Percentiles rank a stretch among this genome's conserved stretches.
These are phyloP conservation scores for Thecocarcelia acutangulata DNA, from an alignment of 2,888 invertebrate species.

Conservation along the genomic window DNA sequence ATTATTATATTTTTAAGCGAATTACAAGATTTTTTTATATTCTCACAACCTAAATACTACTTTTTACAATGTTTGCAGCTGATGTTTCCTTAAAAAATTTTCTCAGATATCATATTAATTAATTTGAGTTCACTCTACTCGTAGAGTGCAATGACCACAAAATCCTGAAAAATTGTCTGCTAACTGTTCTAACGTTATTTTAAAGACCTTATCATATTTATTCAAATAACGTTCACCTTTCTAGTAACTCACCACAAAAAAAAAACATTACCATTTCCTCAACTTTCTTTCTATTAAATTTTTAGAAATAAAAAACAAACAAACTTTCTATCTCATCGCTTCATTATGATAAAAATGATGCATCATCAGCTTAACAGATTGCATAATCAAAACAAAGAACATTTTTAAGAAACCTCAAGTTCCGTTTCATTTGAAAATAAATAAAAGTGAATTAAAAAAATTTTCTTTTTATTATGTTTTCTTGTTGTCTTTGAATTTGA, in stretches of 20 bases:
- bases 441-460: constrained; percentile 48
- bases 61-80: too few relatives aligned
- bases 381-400: constrained; percentile 48
- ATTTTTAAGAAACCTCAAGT: constrained; percentile 6
- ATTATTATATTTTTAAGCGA: too few relatives aligned
- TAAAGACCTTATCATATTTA: constrained; percentile 8
- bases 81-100: too few relatives aligned
- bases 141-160: constrained; percentile 9
- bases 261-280: constrained; percentile 18
- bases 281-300: too few relatives aligned
- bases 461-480: constrained; percentile 23
- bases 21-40: too few relatives aligned
- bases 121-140: too few relatives aligned
- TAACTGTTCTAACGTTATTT: constrained; percentile 31
- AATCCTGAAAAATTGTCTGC: neutral
- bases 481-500: constrained; percentile 14
- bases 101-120: too few relatives aligned
- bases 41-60: too few relatives aligned
- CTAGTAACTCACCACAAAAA: constrained; percentile 12
- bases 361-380: constrained; percentile 53
- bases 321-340: constrained; percentile 18
- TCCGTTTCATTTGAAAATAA: constrained; percentile 13
- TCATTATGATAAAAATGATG: too few relatives aligned
- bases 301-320: neutral
- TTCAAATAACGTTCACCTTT: constrained; percentile 16